Evolutionary conservation across 23 tunicate species (phyloP), one percentile per base, ranked within the genome.

Genomic region (Pegea sp.): DNA sequence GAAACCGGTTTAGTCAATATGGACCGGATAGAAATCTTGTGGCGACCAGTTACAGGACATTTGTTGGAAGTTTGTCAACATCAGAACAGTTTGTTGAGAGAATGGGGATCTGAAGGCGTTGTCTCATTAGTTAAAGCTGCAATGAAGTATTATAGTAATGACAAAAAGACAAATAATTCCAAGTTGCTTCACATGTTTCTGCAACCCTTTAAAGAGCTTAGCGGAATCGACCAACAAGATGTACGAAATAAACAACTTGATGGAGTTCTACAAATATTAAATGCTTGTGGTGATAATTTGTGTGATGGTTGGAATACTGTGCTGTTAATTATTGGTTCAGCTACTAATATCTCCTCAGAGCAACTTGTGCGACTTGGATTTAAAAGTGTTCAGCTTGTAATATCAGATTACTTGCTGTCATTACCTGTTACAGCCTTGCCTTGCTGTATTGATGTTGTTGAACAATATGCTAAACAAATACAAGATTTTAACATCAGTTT

Each of bases 21-120:
- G 95, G 65, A 58, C 16, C 63, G 95, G 7, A 75, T 87, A 33
- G 96, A 87, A 59, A 65, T 87, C 23, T 44, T 87, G 4, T 87
- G 96, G 96, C 60, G 96, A 43, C 96, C 87, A 29, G 88, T 87
- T 8, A 77, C 96, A n/a, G 96, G 96, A 19, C 96, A 87, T 65
- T 57, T 87, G 13, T 67, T 87, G 13, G 96, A 87, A 62, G 96
- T 87, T 5, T 75, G 96, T 49, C 96, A 87, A 23, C 96, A 87
- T 55, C 69, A 87, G 4, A 87, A 87, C 43, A 33, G 56, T 26
- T 19, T 51, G 0, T 48, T 87, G 22, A 42, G 96, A 20, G 87
- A 87, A 76, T 75, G 87, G 87, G 96, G 96, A 3, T 87, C 96
- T 1, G 95, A 84, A 58, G 84, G 95, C 3, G 95, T 84, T 2